These are phyloP conservation scores for Malthinus flaveolus DNA, from an alignment of 2,888 invertebrate species.

Conservation along the genomic window DNA sequence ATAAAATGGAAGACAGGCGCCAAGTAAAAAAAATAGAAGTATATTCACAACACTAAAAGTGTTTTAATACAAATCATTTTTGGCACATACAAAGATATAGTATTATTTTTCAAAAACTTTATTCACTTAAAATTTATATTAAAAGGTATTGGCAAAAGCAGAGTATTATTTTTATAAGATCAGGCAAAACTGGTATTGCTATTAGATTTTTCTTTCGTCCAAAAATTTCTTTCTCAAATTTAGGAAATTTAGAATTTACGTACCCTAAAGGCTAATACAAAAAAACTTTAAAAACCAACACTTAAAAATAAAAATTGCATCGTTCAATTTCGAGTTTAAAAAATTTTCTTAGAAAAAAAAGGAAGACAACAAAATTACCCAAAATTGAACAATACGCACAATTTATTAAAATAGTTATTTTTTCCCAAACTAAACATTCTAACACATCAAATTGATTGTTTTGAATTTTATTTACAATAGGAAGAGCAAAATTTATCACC, in stretches of 20 bases:
- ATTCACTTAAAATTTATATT: conserved; percentile 5
- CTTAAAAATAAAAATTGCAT: conserved; percentile 12
- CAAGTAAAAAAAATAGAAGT: conserved; percentile 31
- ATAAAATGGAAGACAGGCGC: conserved; percentile 52
- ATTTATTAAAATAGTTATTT: conserved; percentile 31
- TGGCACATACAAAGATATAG: conserved; percentile 35
- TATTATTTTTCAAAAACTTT: neutral
- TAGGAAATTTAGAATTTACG: conserved; percentile 43
- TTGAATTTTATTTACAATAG: conserved; percentile 44
- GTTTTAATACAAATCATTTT: conserved; percentile 30
- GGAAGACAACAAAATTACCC: conserved; percentile 23
- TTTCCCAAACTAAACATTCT: conserved; percentile 23
- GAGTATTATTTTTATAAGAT: conserved; percentile 49
- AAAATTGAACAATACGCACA: conserved; percentile 28
- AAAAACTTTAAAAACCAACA: conserved; percentile 15
- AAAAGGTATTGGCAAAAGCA: conserved; percentile 42
- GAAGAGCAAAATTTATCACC: conserved; percentile 53
- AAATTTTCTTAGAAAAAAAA: conserved; percentile 16
- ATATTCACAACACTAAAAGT: conserved; percentile 38
- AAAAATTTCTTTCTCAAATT: conserved; percentile 17
- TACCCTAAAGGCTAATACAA: conserved; percentile 24
- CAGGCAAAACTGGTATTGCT: conserved; percentile 54
- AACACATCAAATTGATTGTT: conserved; percentile 48
- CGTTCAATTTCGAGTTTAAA: conserved; percentile 24
- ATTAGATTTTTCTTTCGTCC: conserved; percentile 40